These are phyloP conservation scores for Pachliopta kotzebuea DNA, from an alignment of 2,888 invertebrate species.

Conservation along the genomic window DNA sequence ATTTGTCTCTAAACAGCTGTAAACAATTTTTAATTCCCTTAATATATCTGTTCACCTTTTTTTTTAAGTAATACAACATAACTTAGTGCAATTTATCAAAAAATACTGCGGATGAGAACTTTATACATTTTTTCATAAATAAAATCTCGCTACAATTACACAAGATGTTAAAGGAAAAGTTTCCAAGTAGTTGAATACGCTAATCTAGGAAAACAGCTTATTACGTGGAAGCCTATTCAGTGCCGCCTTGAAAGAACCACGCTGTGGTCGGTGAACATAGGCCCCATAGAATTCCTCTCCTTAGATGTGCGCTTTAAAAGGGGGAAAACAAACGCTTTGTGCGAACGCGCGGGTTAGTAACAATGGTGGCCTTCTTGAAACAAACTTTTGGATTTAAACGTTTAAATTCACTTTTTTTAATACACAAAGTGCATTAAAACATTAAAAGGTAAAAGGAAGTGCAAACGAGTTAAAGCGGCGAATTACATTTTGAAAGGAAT, in stretches of 20 bases:
- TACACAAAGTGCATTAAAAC: neutral
- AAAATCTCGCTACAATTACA: slow-evolving; percentile 13
- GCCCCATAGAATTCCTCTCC: slow-evolving; percentile 28
- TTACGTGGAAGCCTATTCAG: slow-evolving; percentile 28
- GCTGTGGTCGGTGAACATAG: slow-evolving; percentile 27
- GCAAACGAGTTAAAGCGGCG: neutral
- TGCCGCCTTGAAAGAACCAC: slow-evolving; percentile 27
- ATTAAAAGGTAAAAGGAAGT: neutral
- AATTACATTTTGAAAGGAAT: neutral
- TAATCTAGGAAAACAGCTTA: slow-evolving; percentile 31
- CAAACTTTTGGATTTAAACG: slow-evolving; percentile 34
- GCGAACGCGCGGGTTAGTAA: slow-evolving; percentile 23
- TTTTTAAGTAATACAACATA: too few relatives aligned
- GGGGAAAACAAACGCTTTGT: slow-evolving; percentile 30
- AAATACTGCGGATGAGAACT: neutral
- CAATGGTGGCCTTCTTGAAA: slow-evolving; percentile 35
- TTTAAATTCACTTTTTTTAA: slow-evolving; percentile 31
- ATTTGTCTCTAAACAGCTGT: too few relatives aligned
- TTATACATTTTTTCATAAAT: neutral
- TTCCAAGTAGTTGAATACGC: slow-evolving; percentile 27
- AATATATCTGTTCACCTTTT: too few relatives aligned
- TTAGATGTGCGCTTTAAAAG: slow-evolving; percentile 29
- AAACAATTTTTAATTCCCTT: too few relatives aligned
- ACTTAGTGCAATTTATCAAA: too few relatives aligned
- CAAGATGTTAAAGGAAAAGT: slow-evolving; percentile 23